phyloP scores from a whole-genome alignment of 1,140 invertebrate species.

The Monomorium pharaonis region DNA sequence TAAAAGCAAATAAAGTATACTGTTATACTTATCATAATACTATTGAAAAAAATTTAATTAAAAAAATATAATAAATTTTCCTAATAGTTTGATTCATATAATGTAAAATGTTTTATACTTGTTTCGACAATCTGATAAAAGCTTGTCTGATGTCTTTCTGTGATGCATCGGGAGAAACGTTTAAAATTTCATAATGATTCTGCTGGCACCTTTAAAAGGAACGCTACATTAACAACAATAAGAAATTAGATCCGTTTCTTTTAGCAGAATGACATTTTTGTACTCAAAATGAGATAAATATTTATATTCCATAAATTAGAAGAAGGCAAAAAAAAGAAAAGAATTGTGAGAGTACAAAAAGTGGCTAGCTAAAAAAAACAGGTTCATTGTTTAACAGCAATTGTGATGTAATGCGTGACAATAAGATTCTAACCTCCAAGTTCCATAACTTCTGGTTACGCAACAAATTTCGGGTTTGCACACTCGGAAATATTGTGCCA shows the following conservation, averaged over 20 bases:
- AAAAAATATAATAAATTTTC: constrained; percentile 18
- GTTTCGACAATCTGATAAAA: constrained; percentile 79
- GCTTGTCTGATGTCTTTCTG: constrained; percentile 78
- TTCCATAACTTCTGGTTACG: constrained; percentile 58
- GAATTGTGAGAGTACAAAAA: background rate
- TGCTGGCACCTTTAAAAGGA: constrained; percentile 63
- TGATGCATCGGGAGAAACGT: constrained; percentile 69
- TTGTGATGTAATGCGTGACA: background rate
- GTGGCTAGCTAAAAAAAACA: background rate
- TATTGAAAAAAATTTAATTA: background rate
- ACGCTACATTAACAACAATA: background rate
- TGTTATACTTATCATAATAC: background rate
- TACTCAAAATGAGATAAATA: background rate
- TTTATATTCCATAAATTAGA: background rate
- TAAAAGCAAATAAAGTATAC: background rate
- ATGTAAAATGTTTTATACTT: constrained; percentile 69
- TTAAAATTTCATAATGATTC: constrained; percentile 76
- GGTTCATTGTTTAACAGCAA: background rate
- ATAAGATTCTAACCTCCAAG: constrained; percentile 67
- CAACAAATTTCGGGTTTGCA: constrained; percentile 60
- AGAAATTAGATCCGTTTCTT: background rate
- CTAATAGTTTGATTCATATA: background rate
- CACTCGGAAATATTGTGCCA: constrained; percentile 59
- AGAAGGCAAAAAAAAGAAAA: background rate
- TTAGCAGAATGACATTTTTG: background rate